Evolutionary conservation across 2,797 vertebrate species (phyloP).

Genomic region (Gymnoscopelus braueri): DNA sequence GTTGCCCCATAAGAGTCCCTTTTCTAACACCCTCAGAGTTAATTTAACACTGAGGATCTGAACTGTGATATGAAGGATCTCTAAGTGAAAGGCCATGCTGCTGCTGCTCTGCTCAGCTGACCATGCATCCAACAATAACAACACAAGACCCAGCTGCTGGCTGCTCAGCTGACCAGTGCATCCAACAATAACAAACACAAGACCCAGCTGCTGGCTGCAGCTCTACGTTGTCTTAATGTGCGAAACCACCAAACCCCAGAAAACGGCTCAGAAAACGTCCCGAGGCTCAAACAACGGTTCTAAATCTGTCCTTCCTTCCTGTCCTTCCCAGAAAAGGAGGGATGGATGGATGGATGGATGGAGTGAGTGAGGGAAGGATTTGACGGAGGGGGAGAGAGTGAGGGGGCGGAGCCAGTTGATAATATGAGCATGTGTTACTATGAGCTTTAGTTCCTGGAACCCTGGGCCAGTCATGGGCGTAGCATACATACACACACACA

Average conservation of each 20-base stretch:
- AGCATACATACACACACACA: conserved; percentile 28
- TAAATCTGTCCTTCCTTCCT: conserved; percentile 43
- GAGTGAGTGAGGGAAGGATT: conserved; percentile 25
- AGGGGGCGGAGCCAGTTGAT: conserved; percentile 38
- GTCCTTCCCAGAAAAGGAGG: conserved; percentile 27
- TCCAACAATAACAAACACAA: too few species aligned
- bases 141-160: too few species aligned
- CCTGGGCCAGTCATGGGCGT: conserved; percentile 41
- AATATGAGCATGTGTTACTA: conserved; percentile 57
- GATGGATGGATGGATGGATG: conserved; percentile 40
- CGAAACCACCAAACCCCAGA: conserved; percentile 6
- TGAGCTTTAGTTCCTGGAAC: conserved; percentile 56
- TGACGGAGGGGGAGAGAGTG: background rate
- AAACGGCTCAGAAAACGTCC: conserved; percentile 17
- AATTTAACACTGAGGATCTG: too few species aligned
- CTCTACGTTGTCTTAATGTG: conserved; percentile 19
- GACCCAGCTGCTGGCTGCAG: conserved; percentile 2
- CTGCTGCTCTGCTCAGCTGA: too few species aligned
- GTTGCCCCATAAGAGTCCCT: too few species aligned
- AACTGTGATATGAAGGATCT: too few species aligned
- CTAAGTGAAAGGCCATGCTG: too few species aligned
- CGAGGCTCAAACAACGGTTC: conserved; percentile 8
- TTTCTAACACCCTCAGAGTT: too few species aligned
- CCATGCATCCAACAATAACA: too few species aligned
- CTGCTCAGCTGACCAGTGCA: too few species aligned